Percentiles rank a stretch among this genome's conserved stretches.
phyloP scores from a whole-genome alignment of 2,113 vertebrate species.

The Collichthys lucidus region DNA sequence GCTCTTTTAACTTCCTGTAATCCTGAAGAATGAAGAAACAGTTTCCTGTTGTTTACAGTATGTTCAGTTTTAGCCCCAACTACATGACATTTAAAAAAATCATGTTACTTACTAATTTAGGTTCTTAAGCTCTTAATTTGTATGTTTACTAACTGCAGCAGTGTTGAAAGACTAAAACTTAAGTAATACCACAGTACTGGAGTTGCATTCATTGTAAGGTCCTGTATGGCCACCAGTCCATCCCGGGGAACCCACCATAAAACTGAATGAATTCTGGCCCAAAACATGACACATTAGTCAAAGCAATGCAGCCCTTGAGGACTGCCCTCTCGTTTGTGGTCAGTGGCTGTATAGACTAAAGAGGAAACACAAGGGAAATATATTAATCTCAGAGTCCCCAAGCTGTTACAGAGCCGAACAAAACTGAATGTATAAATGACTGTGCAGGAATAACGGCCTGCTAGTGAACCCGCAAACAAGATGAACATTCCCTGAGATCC shows the following conservation, averaged over 20 bases:
- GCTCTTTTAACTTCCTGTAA: not conserved
- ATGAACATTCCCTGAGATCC: slow-evolving; percentile 57
- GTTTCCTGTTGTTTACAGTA: not conserved
- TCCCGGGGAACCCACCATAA: slow-evolving; percentile 38
- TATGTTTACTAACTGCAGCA: not conserved
- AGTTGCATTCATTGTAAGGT: not conserved
- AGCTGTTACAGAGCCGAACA: slow-evolving; percentile 47
- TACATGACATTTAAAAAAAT: slow-evolving; percentile 1
- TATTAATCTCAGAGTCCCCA: slow-evolving; percentile 58
- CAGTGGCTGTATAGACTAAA: slow-evolving; percentile 41
- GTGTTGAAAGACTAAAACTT: not conserved
- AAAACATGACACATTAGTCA: slow-evolving; percentile 71
- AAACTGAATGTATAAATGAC: slow-evolving; percentile 45
- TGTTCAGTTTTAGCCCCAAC: not conserved
- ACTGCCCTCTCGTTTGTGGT: slow-evolving; percentile 54
- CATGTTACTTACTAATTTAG: not conserved
- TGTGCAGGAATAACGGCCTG: slow-evolving; percentile 62
- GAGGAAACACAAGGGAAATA: slow-evolving; percentile 48
- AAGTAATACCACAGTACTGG: not conserved
- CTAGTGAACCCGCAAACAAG: slow-evolving; percentile 71
- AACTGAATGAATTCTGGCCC: slow-evolving; percentile 38
- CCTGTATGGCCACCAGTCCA: slow-evolving; percentile 27
- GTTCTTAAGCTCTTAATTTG: not conserved
- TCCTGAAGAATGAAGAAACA: not conserved
- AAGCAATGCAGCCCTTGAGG: slow-evolving; percentile 49